phyloP scores from a whole-genome alignment of 2,888 invertebrate species.

The Agrochola lychnidis region DNA sequence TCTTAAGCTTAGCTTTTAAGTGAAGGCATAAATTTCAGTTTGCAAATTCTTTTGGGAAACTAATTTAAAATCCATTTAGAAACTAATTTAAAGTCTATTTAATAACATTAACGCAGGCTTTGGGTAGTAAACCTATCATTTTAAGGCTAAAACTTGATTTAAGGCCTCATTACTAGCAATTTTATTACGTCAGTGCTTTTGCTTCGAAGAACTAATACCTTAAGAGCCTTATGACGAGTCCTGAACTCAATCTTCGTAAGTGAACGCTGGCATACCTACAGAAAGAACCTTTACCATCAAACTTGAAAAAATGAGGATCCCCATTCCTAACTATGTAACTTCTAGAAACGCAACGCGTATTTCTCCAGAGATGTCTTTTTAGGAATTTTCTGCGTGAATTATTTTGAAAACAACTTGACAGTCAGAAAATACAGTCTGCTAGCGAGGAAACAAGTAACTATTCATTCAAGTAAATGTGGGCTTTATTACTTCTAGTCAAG shows the following conservation, averaged over 20 bases:
- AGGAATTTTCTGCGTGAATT: constrained; percentile 62
- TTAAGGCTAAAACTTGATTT: constrained; percentile 7
- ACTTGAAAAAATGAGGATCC: constrained; percentile 28
- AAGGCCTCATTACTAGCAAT: background rate
- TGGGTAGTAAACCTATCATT: background rate
- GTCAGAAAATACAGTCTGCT: constrained; percentile 16
- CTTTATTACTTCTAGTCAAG: constrained; percentile 4
- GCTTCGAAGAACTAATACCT: constrained; percentile 43
- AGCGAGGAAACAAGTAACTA: background rate
- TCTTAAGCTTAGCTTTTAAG: background rate
- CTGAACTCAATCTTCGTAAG: constrained; percentile 62
- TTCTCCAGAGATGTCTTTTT: constrained; percentile 62
- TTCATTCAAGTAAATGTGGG: constrained; percentile 14
- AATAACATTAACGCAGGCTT: constrained; percentile 4
- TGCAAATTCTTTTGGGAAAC: background rate
- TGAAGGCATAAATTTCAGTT: background rate
- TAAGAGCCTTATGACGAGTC: constrained; percentile 34
- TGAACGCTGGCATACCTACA: constrained; percentile 32
- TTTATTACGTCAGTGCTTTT: constrained; percentile 4
- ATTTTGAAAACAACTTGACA: constrained; percentile 55
- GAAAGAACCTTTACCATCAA: constrained; percentile 31
- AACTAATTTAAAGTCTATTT: constrained; percentile 16
- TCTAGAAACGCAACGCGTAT: constrained; percentile 28
- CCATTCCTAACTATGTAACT: constrained; percentile 19
- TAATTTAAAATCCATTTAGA: background rate